Evolutionary conservation across 2,797 vertebrate species (phyloP).

Genomic region (Tenualosa ilisha): DNA sequence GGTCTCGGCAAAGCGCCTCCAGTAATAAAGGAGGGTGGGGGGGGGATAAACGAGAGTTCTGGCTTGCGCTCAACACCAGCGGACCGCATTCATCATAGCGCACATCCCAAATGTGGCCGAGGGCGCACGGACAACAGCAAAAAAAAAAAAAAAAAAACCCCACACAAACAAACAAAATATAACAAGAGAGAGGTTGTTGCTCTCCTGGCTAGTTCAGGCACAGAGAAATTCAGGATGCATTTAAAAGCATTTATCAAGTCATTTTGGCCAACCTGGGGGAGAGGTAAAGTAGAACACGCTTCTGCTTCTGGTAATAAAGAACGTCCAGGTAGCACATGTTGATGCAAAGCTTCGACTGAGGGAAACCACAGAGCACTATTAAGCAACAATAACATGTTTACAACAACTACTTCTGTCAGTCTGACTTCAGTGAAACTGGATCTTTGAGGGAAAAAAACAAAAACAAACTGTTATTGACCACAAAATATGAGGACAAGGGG

Average conservation of each 20-base stretch:
- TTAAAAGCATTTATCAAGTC: constrained; percentile 15
- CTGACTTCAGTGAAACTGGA: neutral
- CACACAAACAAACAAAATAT: neutral
- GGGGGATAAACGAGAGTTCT: neutral
- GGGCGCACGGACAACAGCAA: neutral
- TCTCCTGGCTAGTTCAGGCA: constrained; percentile 8
- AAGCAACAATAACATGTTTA: constrained; percentile 1
- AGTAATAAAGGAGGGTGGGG: constrained; percentile 10
- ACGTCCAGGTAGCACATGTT: neutral
- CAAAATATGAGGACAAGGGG: too few relatives aligned
- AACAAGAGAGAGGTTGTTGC: neutral
- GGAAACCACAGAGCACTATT: neutral
- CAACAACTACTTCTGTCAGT: constrained; percentile 1
- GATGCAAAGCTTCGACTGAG: neutral
- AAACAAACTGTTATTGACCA: neutral
- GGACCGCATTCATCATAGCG: neutral
- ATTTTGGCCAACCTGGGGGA: neutral
- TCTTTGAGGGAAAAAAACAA: neutral
- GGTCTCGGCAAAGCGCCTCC: constrained; percentile 16
- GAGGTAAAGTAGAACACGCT: neutral
- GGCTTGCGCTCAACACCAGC: neutral
- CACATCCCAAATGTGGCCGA: neutral
- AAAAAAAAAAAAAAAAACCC: neutral
- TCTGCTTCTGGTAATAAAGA: constrained; percentile 10
- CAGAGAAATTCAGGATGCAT: neutral